These are phyloP conservation scores for Hermatobates lingyangjiaoensis DNA, from an alignment of 1,140 invertebrate species.

Conservation along the genomic window DNA sequence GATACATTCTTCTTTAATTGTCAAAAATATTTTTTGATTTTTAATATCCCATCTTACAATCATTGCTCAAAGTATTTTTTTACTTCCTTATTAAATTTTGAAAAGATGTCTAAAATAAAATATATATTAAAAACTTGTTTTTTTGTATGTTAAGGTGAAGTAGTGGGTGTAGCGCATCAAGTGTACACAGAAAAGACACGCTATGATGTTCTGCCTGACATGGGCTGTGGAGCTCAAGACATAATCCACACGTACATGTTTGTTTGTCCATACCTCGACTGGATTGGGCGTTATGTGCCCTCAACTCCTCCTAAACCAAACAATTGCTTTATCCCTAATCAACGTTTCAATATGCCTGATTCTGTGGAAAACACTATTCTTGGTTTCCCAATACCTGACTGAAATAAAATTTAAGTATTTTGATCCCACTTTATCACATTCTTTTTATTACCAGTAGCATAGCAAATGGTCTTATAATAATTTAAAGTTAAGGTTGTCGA, in stretches of 20 bases:
- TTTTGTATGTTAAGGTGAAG: conserved; percentile 7
- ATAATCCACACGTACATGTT: conserved; percentile 17
- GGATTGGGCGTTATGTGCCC: conserved; percentile 10
- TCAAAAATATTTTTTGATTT: too few relatives aligned
- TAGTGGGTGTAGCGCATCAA: conserved; percentile 16
- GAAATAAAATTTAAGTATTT: too few relatives aligned
- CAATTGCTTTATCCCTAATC: conserved; percentile 8
- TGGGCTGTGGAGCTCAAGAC: conserved; percentile 12
- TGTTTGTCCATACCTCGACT: conserved; percentile 14
- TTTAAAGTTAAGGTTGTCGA: too few relatives aligned
- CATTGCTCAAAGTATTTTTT: too few relatives aligned
- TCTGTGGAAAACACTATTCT: not conserved
- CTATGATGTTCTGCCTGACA: conserved; percentile 6
- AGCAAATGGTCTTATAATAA: too few relatives aligned
- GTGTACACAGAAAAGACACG: conserved; percentile 12
- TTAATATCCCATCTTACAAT: too few relatives aligned
- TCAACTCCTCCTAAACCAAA: conserved; percentile 8
- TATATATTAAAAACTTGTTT: too few relatives aligned
- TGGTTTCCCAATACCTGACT: not conserved
- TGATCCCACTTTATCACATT: too few relatives aligned
- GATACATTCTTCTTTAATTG: too few relatives aligned
- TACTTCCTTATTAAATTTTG: too few relatives aligned
- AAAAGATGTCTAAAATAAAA: too few relatives aligned
- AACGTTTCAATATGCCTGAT: not conserved
- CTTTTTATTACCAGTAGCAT: too few relatives aligned